Evolutionary conservation across 1,140 invertebrate genomes (phyloP).

Genomic region (Philopotamus ludificatus): DNA sequence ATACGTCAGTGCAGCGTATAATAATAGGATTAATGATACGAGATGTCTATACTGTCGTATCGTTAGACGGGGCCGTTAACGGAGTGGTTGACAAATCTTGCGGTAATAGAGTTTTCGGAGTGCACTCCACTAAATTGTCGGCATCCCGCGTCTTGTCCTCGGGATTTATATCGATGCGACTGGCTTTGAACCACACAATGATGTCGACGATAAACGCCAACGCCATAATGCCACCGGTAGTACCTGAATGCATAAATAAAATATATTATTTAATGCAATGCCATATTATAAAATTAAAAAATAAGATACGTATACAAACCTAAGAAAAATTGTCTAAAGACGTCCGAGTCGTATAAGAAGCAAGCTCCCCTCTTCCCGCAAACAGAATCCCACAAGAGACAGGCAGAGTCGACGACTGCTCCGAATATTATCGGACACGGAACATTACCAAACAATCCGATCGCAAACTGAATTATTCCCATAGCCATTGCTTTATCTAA

Average conservation of each 20-base stretch:
- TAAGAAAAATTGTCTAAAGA: constrained; percentile 82
- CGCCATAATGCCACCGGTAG: constrained; percentile 77
- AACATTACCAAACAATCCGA: constrained; percentile 89
- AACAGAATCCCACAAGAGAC: constrained; percentile 81
- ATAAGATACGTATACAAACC: constrained; percentile 58
- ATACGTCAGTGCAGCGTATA: too few relatives aligned
- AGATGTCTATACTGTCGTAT: constrained; percentile 42
- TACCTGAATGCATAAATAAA: constrained; percentile 58
- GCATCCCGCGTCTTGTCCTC: constrained; percentile 45
- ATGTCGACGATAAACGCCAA: constrained; percentile 80
- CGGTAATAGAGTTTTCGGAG: constrained; percentile 28
- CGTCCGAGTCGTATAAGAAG: constrained; percentile 79
- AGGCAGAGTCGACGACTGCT: constrained; percentile 87
- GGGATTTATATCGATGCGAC: constrained; percentile 67
- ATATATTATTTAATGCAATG: background rate
- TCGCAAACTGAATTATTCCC: constrained; percentile 89
- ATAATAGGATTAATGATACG: too few relatives aligned
- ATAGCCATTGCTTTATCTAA: constrained; percentile 90
- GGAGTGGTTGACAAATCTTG: constrained; percentile 35
- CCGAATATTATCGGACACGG: constrained; percentile 92
- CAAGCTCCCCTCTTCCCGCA: constrained; percentile 80
- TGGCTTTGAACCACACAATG: constrained; percentile 79
- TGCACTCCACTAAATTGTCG: too few relatives aligned
- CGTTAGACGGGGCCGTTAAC: constrained; percentile 39
- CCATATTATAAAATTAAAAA: background rate